phyloP scores from a whole-genome alignment of 1,140 invertebrate species.

The Drosophila ananassae region DNA sequence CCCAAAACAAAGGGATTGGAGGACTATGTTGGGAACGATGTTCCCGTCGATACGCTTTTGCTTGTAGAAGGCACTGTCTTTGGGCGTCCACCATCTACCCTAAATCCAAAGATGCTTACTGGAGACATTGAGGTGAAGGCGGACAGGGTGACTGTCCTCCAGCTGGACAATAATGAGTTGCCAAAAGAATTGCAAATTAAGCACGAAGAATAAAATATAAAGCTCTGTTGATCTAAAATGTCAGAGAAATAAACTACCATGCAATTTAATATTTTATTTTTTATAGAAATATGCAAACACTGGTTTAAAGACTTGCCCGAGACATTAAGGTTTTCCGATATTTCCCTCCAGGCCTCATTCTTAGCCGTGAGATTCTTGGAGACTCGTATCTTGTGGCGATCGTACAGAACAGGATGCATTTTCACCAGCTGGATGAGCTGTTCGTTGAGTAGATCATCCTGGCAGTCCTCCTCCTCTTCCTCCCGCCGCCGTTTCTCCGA shows the following conservation, averaged over 20 bases:
- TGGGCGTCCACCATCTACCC: not conserved
- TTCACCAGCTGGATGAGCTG: slow-evolving; percentile 72
- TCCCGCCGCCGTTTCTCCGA: slow-evolving; percentile 28
- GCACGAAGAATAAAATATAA: not conserved
- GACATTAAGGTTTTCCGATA: slow-evolving; percentile 62
- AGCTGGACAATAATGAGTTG: not conserved
- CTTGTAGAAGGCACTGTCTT: not conserved
- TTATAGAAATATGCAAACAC: too few species aligned
- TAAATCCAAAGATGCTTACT: not conserved
- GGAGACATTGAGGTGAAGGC: not conserved
- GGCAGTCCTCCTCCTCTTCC: slow-evolving; percentile 39
- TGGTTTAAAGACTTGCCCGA: slow-evolving; percentile 48
- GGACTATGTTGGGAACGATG: not conserved
- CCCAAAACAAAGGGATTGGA: not conserved
- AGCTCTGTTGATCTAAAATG: too few species aligned
- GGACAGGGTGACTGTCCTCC: not conserved
- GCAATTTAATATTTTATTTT: too few species aligned
- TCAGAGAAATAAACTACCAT: too few species aligned
- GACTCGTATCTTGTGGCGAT: slow-evolving; percentile 68
- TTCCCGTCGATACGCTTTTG: not conserved
- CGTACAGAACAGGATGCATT: slow-evolving; percentile 70
- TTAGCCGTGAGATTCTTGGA: slow-evolving; percentile 77
- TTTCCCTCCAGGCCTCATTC: slow-evolving; percentile 71
- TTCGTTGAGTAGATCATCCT: slow-evolving; percentile 59
- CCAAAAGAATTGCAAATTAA: not conserved